Evolutionary conservation across 2,888 invertebrate genomes (phyloP), one percentile per base, ranked within the genome.

Genomic region (Spodoptera picta): DNA sequence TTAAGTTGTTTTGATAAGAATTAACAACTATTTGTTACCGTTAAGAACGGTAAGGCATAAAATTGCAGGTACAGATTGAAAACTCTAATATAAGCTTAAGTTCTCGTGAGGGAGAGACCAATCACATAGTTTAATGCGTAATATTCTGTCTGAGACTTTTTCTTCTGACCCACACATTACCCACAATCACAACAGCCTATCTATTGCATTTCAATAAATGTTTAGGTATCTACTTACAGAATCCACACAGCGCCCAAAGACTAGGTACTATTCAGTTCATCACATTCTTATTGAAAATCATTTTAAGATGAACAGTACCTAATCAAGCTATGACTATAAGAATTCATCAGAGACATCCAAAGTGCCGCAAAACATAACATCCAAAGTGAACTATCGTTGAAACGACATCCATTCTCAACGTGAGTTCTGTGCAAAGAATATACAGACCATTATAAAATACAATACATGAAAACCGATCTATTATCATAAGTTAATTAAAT

Each of bases 371-470:
- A 73, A 61, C 4, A 57, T 58, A 56, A 48, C 41, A 58, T 45
- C 2, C 4, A 24, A 31, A 56, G 4, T 50, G 9, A 60, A 62
- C 19, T 49, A 24, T 65, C 47, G 19, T 66, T 59, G 46, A 60
- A 60, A 14, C 36, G 49, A 58, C 50, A 47, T 54, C 43, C 42
- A 54, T 50, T 53, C 55, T 55, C 61, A 54, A 61, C 65, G 43
- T 73, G 70, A 73, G 66, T 63, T 66, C 61, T 69, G 77, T 75
- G 69, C 73, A 77, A 74, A 73, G 49, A 69, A 64, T 64, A 75
- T 60, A 7, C 24, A 75, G 55, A 53, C 60, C 50, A 65, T 59
- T 65, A 72, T 50, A 61, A 73, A 74, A 59, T 61, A 77, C 74
- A 74, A 77, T 60, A 74, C 71, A 67, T 67, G 73, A 73, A 73